These are phyloP conservation scores for Cyanistes caeruleus DNA, from an alignment of 2,113 vertebrate species.

Conservation along the genomic window DNA sequence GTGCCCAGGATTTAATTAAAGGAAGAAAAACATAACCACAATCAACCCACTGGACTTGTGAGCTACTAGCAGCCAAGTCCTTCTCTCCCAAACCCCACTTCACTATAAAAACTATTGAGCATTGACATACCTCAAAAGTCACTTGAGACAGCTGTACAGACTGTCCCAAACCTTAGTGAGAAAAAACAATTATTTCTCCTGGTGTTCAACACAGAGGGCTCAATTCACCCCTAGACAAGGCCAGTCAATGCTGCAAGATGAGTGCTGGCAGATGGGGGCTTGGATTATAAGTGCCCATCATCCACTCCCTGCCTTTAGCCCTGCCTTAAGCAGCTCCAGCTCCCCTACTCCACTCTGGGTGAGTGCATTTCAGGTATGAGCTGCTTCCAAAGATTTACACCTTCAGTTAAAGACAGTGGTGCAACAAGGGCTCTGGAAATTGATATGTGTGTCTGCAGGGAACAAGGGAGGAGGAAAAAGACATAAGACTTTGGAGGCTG, in stretches of 20 bases:
- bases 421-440: background rate
- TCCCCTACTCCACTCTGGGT: background rate
- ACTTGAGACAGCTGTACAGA: background rate
- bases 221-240: background rate
- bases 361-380: background rate
- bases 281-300: background rate
- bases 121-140: background rate
- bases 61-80: background rate
- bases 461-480: background rate
- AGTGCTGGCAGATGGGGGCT: background rate
- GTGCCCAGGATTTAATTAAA: slow-evolving; percentile 35
- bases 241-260: background rate
- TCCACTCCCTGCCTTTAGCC: background rate
- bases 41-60: background rate
- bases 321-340: background rate
- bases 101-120: background rate
- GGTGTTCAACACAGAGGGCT: background rate
- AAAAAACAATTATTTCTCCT: background rate
- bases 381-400: background rate
- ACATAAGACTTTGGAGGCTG: background rate
- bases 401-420: background rate
- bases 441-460: rapidly evolving
- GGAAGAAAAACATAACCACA: slow-evolving; percentile 10
- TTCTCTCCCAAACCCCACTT: background rate
- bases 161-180: background rate